Evolutionary conservation across 1,140 invertebrate genomes (phyloP).

Genomic region (Drosophila azteca): DNA sequence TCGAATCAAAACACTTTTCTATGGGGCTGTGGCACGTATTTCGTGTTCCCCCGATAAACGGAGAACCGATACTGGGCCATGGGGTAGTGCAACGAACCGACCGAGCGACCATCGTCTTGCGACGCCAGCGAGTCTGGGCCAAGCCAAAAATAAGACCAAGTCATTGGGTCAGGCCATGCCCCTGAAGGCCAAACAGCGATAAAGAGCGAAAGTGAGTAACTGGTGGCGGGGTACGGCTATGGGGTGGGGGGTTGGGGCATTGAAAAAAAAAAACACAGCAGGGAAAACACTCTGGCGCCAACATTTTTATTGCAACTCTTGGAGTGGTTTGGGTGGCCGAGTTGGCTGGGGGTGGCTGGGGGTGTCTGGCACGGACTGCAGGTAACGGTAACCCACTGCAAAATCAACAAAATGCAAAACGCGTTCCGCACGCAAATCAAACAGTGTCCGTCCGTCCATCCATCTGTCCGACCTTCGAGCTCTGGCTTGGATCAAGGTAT

Average conservation of each 20-base stretch:
- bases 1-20: no score
- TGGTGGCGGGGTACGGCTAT: not conserved
- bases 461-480: no score
- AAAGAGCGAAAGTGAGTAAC: not conserved
- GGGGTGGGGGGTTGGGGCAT: no score
- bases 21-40: no score
- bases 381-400: constrained; percentile 7
- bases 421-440: constrained; percentile 38
- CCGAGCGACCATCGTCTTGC: constrained; percentile 4
- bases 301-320: constrained; percentile 40
- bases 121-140: constrained; percentile 57
- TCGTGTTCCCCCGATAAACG: no score
- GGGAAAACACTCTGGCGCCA: constrained; percentile 35
- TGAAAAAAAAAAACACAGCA: constrained; percentile 7
- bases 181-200: constrained; percentile 26
- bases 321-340: constrained; percentile 16
- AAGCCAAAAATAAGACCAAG: constrained; percentile 49
- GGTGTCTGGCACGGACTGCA: not conserved
- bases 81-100: constrained; percentile 39
- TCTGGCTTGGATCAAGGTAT: no score
- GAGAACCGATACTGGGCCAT: constrained; percentile 2
- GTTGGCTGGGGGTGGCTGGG: constrained; percentile 2
- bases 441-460: constrained; percentile 1
- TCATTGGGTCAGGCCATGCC: constrained; percentile 53
- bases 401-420: constrained; percentile 55